Evolutionary conservation across 2,888 invertebrate species (phyloP).

Genomic region (Tiliacea aurago): DNA sequence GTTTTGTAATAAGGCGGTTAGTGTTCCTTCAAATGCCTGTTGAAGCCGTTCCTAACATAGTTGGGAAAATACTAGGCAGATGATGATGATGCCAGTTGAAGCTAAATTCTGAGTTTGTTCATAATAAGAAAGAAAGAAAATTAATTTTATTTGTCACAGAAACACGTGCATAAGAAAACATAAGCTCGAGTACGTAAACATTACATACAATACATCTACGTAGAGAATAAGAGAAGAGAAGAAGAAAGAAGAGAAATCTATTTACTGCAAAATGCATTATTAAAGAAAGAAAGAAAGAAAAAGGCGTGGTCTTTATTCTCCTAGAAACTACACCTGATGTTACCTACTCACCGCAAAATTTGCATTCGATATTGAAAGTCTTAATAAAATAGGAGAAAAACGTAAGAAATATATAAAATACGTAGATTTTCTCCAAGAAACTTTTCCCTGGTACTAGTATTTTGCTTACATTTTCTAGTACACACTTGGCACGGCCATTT

Average conservation of each 20-base stretch:
- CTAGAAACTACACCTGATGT: constrained; percentile 63
- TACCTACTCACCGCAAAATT: constrained; percentile 19
- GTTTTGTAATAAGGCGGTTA: too few relatives aligned
- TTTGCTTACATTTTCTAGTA: constrained; percentile 49
- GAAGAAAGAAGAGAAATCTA: not conserved
- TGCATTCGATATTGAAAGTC: constrained; percentile 40
- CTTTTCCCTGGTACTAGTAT: constrained; percentile 17
- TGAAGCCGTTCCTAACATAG: too few relatives aligned
- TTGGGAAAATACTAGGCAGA: too few relatives aligned
- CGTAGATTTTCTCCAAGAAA: constrained; percentile 33
- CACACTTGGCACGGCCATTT: constrained; percentile 47
- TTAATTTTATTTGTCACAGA: too few relatives aligned
- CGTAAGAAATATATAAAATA: constrained; percentile 14
- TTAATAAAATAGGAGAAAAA: constrained; percentile 34
- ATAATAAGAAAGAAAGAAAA: too few relatives aligned
- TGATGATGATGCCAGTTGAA: too few relatives aligned
- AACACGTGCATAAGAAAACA: too few relatives aligned
- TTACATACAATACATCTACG: too few relatives aligned
- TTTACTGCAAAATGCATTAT: not conserved
- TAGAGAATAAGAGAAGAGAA: too few relatives aligned
- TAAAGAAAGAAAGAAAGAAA: too few relatives aligned
- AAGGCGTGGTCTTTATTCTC: not conserved
- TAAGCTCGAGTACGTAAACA: too few relatives aligned
- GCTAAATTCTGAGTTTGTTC: not conserved
- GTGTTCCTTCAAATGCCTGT: too few relatives aligned